Evolutionary conservation across 2,797 vertebrate species (phyloP), one percentile per base, ranked within the genome.

Genomic region (Myotis pilosus): DNA sequence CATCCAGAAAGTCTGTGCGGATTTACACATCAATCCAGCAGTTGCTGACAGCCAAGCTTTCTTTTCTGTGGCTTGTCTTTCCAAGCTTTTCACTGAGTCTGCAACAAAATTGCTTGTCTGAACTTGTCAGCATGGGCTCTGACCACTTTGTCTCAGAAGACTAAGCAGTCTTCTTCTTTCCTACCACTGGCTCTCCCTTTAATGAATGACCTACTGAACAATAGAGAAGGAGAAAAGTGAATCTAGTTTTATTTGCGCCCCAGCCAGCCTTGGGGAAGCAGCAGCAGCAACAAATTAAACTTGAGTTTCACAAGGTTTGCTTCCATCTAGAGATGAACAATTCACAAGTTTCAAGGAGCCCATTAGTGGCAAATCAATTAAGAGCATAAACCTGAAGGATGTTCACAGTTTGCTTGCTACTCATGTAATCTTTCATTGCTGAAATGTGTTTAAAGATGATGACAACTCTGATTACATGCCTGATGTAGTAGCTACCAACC

Each of bases 321-420:
- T 95, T 89, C 75, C 49, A 68, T 57, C 76, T 47, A 76, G 47
- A 95, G 94, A 95, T 82, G 79, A 92, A 96, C 94, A 89, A 83
- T 55, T 51, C 51, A n/a, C 20, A 22, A 80, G 68, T 76, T 83
- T 84, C 47, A 94, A 68, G 85, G 62, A 85, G 36, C 53, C 68
- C 33, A 94, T 96, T 95, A 62, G 60, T 76, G 87, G 91, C 87
- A 89, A 96, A 76, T 80, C 91, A 96, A 94, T 89, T 94, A 96
- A 96, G 82, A 95, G 62, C 64, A 57, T 83, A 91, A 96, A 89
- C 71, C 75, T 69, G 66, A 85, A 94, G 91, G 81, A 91, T 83
- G 69, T 85, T 89, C 47, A 28, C 74, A 89, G 66, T 62, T 93
- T 96, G 74, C 75, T 94, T 94, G 64, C 28, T 60, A 88, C 62